Percentiles rank a stretch among this genome's conserved stretches.
Conservation (phyloP, 2,113 vertebrate genomes). For the Morone saxatilis region DNA sequence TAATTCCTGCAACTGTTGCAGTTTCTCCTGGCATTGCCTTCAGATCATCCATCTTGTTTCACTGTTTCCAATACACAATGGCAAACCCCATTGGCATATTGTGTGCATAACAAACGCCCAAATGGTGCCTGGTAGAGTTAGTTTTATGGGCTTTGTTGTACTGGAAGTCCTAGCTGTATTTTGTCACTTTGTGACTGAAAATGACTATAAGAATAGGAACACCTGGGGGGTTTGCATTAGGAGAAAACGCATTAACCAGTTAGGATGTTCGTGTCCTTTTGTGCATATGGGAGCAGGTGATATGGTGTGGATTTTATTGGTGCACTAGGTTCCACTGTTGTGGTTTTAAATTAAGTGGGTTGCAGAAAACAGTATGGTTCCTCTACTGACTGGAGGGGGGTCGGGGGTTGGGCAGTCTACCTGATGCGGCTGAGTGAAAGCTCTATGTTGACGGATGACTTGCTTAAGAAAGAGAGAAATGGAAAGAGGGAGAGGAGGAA, state of each 20-base stretch:
- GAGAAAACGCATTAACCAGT: slow-evolving; percentile 1
- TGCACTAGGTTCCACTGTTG: background rate
- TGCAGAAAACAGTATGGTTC: slow-evolving; percentile 18
- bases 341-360: slow-evolving; percentile 7
- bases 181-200: background rate
- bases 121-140: background rate
- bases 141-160: background rate
- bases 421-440: slow-evolving; percentile 31
- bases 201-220: background rate
- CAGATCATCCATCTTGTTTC: slow-evolving; percentile 8
- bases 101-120: background rate
- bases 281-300: background rate
- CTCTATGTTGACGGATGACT: slow-evolving; percentile 43
- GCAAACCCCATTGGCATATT: background rate
- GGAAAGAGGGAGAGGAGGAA: background rate
- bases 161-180: background rate
- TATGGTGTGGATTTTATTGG: slow-evolving; percentile 17
- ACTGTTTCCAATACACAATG: slow-evolving; percentile 13
- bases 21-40: background rate
- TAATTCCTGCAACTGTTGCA: slow-evolving; percentile 2
- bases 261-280: slow-evolving; percentile 1
- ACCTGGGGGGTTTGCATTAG: background rate
- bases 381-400: background rate
- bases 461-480: slow-evolving; percentile 35
- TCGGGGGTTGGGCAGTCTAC: background rate